phyloP scores from a whole-genome alignment of 2,888 invertebrate species.

The Autographa pulchrina region DNA sequence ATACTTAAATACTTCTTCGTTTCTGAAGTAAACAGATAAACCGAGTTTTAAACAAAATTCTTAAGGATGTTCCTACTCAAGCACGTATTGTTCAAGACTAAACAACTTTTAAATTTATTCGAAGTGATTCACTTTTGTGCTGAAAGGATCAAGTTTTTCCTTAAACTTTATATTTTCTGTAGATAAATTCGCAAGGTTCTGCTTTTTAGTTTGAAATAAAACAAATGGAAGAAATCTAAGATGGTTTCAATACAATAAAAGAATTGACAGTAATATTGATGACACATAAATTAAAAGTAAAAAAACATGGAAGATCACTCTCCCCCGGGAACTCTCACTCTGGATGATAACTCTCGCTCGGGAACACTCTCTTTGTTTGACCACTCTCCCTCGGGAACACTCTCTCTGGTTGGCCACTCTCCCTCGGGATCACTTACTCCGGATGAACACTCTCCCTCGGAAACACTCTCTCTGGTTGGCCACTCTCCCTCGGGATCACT shows the following conservation, averaged over 20 bases:
- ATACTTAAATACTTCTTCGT: conserved; percentile 16
- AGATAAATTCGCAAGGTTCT: conserved; percentile 1
- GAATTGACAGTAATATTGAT: too few species aligned
- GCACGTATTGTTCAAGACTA: conserved; percentile 19
- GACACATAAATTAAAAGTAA: too few species aligned
- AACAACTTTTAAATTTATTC: conserved; percentile 30
- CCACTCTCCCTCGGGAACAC: too few species aligned
- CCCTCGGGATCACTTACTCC: too few species aligned
- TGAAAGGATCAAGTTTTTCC: conserved; percentile 20
- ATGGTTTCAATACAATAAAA: neutral
- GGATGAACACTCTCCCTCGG: too few species aligned
- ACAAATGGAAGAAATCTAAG: neutral
- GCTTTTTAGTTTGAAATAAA: neutral
- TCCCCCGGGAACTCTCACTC: too few species aligned
- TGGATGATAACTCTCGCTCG: too few species aligned
- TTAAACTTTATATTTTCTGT: conserved; percentile 12
- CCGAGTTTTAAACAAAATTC: conserved; percentile 34
- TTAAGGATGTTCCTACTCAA: conserved; percentile 30
- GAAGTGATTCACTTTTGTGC: conserved; percentile 29
- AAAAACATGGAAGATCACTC: too few species aligned
- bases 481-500: too few species aligned
- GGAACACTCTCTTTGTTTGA: too few species aligned
- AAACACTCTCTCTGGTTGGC: too few species aligned
- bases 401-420: too few species aligned
- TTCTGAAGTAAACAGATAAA: conserved; percentile 31